Evolutionary conservation across 2,888 invertebrate genomes (phyloP).

Genomic region (Alcis repandata): DNA sequence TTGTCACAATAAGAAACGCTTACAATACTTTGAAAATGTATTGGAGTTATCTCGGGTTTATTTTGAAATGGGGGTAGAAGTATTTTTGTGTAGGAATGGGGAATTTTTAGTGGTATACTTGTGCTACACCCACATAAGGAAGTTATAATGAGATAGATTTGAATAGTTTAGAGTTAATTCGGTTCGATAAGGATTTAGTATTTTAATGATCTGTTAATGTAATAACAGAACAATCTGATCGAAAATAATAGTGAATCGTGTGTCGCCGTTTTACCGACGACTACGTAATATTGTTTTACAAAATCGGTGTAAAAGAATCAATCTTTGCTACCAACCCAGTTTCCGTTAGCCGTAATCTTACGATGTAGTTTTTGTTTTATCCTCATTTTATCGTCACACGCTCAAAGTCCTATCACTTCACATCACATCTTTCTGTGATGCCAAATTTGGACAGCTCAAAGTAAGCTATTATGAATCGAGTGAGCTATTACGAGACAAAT

Average conservation of each 20-base stretch:
- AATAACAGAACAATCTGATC: constrained; percentile 27
- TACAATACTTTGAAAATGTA: background rate
- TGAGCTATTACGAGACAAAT: too few species aligned
- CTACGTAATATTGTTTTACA: background rate
- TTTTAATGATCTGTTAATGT: constrained; percentile 38
- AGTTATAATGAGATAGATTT: constrained; percentile 43
- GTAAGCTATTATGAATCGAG: too few species aligned
- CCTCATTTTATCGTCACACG: too few species aligned
- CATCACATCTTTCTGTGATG: too few species aligned
- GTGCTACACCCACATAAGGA: constrained; percentile 42
- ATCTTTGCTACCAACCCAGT: too few species aligned
- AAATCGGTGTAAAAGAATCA: too few species aligned
- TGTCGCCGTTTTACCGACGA: background rate
- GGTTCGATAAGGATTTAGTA: constrained; percentile 36
- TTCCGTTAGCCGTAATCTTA: too few species aligned
- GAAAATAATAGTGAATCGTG: background rate
- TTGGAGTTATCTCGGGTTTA: background rate
- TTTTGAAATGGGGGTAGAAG: constrained; percentile 2
- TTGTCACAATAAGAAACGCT: constrained; percentile 15
- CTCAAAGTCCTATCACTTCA: too few species aligned
- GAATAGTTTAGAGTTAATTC: constrained; percentile 37
- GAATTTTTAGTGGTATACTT: constrained; percentile 49
- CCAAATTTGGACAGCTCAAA: too few species aligned
- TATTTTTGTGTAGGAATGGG: constrained; percentile 12
- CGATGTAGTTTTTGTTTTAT: too few species aligned